phyloP scores from a whole-genome alignment of 2,113 vertebrate genomes.

The Malurus alboscapulatus region DNA sequence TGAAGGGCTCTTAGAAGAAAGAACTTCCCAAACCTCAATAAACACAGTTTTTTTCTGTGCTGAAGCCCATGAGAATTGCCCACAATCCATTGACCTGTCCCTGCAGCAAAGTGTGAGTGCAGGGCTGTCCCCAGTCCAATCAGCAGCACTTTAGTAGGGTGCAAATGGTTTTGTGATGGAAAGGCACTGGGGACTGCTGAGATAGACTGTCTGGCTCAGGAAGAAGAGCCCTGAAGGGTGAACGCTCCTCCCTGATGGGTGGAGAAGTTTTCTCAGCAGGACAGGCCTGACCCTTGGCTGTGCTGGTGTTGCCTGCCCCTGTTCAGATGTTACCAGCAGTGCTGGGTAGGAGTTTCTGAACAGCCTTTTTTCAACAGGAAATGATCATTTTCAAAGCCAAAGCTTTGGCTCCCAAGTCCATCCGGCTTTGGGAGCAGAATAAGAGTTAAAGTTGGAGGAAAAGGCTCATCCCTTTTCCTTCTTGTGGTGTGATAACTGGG shows the following conservation, averaged over 20 bases:
- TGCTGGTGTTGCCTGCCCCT: background rate
- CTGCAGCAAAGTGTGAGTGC: background rate
- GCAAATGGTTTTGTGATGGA: background rate
- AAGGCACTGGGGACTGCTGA: background rate
- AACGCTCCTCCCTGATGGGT: background rate
- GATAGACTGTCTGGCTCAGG: background rate
- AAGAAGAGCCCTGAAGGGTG: background rate
- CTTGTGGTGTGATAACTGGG: background rate
- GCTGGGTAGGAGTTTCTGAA: background rate
- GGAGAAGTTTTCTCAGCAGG: background rate
- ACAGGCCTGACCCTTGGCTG: background rate
- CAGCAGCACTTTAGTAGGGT: background rate
- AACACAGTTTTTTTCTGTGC: background rate
- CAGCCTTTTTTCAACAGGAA: background rate
- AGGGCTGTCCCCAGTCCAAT: accelerated
- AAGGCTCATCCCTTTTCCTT: background rate
- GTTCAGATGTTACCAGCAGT: background rate
- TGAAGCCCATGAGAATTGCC: background rate
- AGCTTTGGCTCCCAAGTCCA: background rate
- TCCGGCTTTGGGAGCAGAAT: background rate
- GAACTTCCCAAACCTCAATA: background rate
- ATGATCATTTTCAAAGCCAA: background rate
- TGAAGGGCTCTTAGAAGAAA: background rate
- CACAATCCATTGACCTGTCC: background rate
- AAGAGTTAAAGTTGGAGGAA: background rate